phyloP scores from a whole-genome alignment of 1,140 invertebrate genomes.

The Plodia interpunctella region DNA sequence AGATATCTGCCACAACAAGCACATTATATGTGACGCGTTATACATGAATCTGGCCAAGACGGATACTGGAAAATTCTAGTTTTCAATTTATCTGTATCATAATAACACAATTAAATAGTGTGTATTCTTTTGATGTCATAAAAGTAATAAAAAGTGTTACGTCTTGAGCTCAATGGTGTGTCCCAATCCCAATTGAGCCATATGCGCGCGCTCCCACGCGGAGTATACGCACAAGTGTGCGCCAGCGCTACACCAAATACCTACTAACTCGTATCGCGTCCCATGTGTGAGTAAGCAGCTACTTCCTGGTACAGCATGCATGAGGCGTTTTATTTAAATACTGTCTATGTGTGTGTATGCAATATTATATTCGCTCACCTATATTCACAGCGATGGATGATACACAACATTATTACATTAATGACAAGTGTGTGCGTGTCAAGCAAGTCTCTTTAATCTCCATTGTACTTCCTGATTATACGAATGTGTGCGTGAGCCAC shows the following conservation, averaged over 20 bases:
- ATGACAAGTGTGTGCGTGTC: conserved; percentile 59
- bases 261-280: conserved; percentile 40
- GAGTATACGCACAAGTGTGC: conserved; percentile 64
- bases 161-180: conserved; percentile 69
- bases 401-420: conserved; percentile 69
- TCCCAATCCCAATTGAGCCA: conserved; percentile 74
- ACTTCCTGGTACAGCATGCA: conserved; percentile 71
- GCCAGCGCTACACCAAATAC: conserved; percentile 63
- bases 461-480: conserved; percentile 74
- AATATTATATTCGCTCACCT: conserved; percentile 67
- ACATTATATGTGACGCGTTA: too few relatives aligned
- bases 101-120: neutral
- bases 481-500: conserved; percentile 69
- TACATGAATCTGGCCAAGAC: too few relatives aligned
- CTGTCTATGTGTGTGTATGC: conserved; percentile 62
- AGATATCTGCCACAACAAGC: too few relatives aligned
- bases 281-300: conserved; percentile 60
- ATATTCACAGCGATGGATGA: conserved; percentile 31
- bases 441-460: conserved; percentile 70
- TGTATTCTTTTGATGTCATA: neutral
- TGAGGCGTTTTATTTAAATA: conserved; percentile 74
- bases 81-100: too few relatives aligned
- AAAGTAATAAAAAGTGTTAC: conserved; percentile 64
- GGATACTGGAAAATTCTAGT: too few relatives aligned
- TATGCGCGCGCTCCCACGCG: conserved; percentile 74